Conservation (phyloP, 1,140 invertebrate species). For the Cheumatopsyche charites region DNA sequence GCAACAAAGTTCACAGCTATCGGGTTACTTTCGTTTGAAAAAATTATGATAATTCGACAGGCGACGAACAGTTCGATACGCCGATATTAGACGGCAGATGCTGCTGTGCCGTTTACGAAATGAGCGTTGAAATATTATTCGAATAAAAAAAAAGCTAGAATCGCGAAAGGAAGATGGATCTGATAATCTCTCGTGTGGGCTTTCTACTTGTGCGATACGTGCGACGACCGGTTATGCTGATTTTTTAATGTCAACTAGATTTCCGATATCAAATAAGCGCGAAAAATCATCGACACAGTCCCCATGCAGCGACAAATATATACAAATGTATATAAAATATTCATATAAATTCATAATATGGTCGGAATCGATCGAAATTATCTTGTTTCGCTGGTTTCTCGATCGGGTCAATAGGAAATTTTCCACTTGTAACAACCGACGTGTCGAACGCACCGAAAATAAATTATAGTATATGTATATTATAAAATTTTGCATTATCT, state of each 20-base stretch:
- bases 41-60: slow-evolving; percentile 2
- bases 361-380: slow-evolving; percentile 21
- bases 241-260: slow-evolving; percentile 40
- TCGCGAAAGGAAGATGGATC: background rate
- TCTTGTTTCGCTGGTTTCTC: slow-evolving; percentile 31
- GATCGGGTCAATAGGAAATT: slow-evolving; percentile 25
- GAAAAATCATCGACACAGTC: background rate
- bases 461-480: too few species aligned
- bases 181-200: slow-evolving; percentile 22
- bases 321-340: too few species aligned
- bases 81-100: background rate
- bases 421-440: slow-evolving; percentile 22
- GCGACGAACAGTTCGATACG: slow-evolving; percentile 1
- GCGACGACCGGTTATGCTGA: slow-evolving; percentile 40
- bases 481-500: too few species aligned
- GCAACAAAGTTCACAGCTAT: slow-evolving; percentile 26
- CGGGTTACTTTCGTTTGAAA: slow-evolving; percentile 29
- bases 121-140: slow-evolving; percentile 16
- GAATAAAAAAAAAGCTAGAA: slow-evolving; percentile 2
- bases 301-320: too few species aligned
- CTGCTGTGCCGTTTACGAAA: slow-evolving; percentile 17
- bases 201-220: slow-evolving; percentile 41
- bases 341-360: too few species aligned
- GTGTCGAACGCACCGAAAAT: too few species aligned
- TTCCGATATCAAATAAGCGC: slow-evolving; percentile 14